Base-by-base conservation (phyloP, 2,888 invertebrate genomes). In the Aelia acuminata region DNA sequence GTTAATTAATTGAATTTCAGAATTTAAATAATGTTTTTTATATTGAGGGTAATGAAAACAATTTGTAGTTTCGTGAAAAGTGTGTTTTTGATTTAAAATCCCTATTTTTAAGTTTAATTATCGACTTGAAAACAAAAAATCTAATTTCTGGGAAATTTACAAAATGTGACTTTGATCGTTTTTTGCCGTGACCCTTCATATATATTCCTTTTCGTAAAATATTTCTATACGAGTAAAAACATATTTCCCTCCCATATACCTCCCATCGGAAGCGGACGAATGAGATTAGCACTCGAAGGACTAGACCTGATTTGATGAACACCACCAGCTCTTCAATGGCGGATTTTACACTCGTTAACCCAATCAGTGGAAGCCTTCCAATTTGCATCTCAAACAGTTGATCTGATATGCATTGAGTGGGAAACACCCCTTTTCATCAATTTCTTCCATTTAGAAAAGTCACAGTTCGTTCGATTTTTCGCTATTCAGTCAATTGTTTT, bases 381-480 rank as follows among this genome's bases (percentile, higher is more conserved):
- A 70, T 70, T 70, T 70, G 63, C 63, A 70, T 70, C 63, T 70
- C 63, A 70, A 70, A 70, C 31, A 70, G 63, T 70, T 35, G 63
- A 70, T 70, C 31, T 20, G 63, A 70, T 70, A 70, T 70, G 31
- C 63, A 70, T 70, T 70, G 63, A 70, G 31, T 18, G 31, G 63
- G 31, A 1, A 70, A 70, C 31, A 35, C 63, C 22, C 63, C 63
- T 35, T 70, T 31, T 35, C 63, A 31, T 70, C 63, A 70, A 70
- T 70, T 35, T 35, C 63, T 70, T 70, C 63, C 63, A 70, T 31
- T 70, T 70, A 31, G 63, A 70, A 15, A 35, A 70, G 35, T 35
- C 11, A n/a, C 13, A 11, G 26, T 57, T 35, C 18, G 18, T 70
- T 70, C 20, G 31, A 70, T 35, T 15, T 18, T 63, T 63, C 31